These are phyloP conservation scores for Ficedula albicollis DNA, from an alignment of 2,797 vertebrate genomes.

Conservation along the genomic window DNA sequence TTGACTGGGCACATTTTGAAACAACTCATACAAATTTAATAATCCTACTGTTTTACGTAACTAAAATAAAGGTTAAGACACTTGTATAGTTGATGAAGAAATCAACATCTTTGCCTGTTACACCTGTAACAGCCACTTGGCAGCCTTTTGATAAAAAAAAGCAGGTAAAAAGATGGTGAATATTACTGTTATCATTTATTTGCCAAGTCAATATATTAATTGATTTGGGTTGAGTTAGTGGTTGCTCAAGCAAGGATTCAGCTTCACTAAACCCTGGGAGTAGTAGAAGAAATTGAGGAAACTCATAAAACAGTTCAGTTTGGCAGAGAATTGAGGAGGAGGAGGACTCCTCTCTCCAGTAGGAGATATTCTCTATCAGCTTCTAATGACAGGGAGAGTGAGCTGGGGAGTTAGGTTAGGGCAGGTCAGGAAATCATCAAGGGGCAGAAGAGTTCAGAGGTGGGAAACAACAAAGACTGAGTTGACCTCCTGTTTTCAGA, in stretches of 20 bases:
- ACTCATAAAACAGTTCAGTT: slow-evolving; percentile 28
- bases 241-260: slow-evolving; percentile 6
- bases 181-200: background rate
- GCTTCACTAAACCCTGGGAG: background rate
- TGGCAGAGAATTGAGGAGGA: background rate
- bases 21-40: background rate
- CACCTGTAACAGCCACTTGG: background rate
- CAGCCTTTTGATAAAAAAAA: background rate
- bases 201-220: slow-evolving; percentile 16
- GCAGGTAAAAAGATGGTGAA: background rate
- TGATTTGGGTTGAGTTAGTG: background rate
- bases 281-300: background rate
- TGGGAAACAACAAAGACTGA: slow-evolving; percentile 54
- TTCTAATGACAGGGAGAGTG: background rate
- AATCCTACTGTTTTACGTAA: background rate
- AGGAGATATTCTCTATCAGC: background rate
- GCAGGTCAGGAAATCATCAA: background rate
- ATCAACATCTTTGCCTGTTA: background rate
- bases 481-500: slow-evolving; percentile 14
- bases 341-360: background rate
- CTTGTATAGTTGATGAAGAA: background rate
- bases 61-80: background rate
- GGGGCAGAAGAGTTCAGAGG: slow-evolving; percentile 3
- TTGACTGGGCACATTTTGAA: background rate
- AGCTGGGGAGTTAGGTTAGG: background rate